Evolutionary conservation across 1,140 invertebrate species (phyloP), one percentile per base, ranked within the genome.

Genomic region (Notospermus geniculatus): DNA sequence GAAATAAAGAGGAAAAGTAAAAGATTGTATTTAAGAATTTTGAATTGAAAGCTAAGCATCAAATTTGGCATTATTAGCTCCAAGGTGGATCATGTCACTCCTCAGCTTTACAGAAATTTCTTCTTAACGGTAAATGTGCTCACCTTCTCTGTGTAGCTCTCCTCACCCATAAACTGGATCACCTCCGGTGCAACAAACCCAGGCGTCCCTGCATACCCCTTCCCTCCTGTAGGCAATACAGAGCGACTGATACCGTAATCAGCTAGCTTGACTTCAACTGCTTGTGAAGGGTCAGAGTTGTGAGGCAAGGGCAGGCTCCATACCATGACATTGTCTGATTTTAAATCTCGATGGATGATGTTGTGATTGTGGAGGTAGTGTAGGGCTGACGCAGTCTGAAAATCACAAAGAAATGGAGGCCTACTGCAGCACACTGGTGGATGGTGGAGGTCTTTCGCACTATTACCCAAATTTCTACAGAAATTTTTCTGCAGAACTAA

Each of bases 171-270:
- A 79, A 95, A 96, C 54, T 92, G 86, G 82, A 98, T 93, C 63
- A 98, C 98, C 83, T 98, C 96, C 0, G 96, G 97, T 13, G 97
- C 97, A 92, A 99, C 99, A 76, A 98, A 99, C 1, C 95, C 94
- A 41, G 82, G 81, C 4, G 84, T 84, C 1, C 83, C 97, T 11
- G 95, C 97, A 84, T 97, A 98, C 5, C 97, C 96, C 80, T 98
- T 98, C 0, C 93, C 93, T 32, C 83, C 83, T 15, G 71, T 62
- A 15, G 73, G 68, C 29, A 68, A 39, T 0, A 72, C 57, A 91
- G 83, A 81, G 27, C 95, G 83, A 73, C 93, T 96, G 64, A 97
- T 97, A n/a, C 94, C 95, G 83, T 97, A 98, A 83, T 98, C 95
- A 1, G 94, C 94, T 7, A 98, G 85, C 79, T 96, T 97, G 19